Base-by-base conservation (phyloP, 2,888 invertebrate species). In the Parnassius orleans region DNA sequence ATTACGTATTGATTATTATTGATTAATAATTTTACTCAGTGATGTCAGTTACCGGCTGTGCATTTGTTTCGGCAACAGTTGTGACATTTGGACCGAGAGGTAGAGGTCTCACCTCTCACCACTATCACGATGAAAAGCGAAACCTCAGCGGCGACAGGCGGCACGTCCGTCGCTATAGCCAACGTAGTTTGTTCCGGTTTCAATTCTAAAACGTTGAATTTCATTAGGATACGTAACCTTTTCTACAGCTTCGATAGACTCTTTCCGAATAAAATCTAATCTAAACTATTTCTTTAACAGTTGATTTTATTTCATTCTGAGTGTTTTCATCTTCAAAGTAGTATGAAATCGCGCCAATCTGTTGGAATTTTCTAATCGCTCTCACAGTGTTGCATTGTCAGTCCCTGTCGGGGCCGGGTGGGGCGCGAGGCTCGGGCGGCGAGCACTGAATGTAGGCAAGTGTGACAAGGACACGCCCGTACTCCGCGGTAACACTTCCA, bases 391-490 rank as follows among this genome's bases (percentile, higher is more conserved):
- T 84, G 86, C 83, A 89, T 89, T 90, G 86, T 89, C 83, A 85
- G 83, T 85, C 84, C 80, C 82, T 82, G 78, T 79, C 79, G 75
- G 75, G 81, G 79, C 70, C 75, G 72, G 77, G 79, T 72, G 76
- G 72, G 76, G 82, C 68, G 84, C 76, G 84, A 80, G 84, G 79
- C 48, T 48, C 48, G 82, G 77, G 78, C 80, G 83, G 79, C 77
- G 79, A 84, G 82, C 81, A 79, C 83, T 86, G 87, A 90, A 91
- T 91, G 90, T 90, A 90, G 90, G 90, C 90, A 91, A 91, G 83
- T 90, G 90, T 90, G 90, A 90, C 90, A 91, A 91, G 90, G 90
- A 90, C 90, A 90, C 88, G 87, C 90, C 88, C 87, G 90, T 88
- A 90, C 90, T 84, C 81, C 81, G 85, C 82, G 84, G 86, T 84